A percentile compares a stretch with the other conserved stretches of the same genome.
Conservation (phyloP, 2,888 invertebrate genomes). For the Eurytoma californica region DNA sequence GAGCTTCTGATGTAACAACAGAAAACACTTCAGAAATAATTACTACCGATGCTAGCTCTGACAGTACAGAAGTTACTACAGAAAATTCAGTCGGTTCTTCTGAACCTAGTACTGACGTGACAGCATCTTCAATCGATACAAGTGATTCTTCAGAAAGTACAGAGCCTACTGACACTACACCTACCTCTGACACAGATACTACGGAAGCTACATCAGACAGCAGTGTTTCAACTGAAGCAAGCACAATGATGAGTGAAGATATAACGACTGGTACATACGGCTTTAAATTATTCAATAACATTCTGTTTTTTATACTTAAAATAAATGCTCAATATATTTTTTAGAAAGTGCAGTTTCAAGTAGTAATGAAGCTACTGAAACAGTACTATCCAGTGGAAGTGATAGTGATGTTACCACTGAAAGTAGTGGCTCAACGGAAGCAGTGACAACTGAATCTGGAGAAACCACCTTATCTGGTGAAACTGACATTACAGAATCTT, state of each 20-base stretch:
- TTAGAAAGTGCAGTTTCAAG: conserved; percentile 27
- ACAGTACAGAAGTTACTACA: conserved; percentile 47
- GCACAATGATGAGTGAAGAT: conserved; percentile 37
- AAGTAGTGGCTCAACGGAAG: conserved; percentile 56
- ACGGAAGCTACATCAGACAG: conserved; percentile 60
- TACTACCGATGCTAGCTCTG: conserved; percentile 53
- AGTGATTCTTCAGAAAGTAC: conserved; percentile 56
- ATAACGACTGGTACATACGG: conserved; percentile 35
- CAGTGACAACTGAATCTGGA: conserved; percentile 55
- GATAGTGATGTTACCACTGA: conserved; percentile 52
- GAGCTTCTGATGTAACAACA: conserved; percentile 51
- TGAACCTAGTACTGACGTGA: conserved; percentile 54
- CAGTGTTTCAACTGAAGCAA: conserved; percentile 58
- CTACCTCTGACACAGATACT: conserved; percentile 56
- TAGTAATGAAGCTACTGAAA: conserved; percentile 40
- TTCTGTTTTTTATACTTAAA: background rate
- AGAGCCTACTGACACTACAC: conserved; percentile 61
- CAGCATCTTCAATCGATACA: conserved; percentile 51
- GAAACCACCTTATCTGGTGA: conserved; percentile 57
- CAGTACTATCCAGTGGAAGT: conserved; percentile 47
- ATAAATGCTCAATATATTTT: background rate
- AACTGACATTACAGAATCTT: conserved; percentile 57
- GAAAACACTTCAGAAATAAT: conserved; percentile 49
- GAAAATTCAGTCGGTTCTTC: conserved; percentile 56
- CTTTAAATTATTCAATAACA: background rate